Evolutionary conservation across 1,140 invertebrate genomes (phyloP).

Genomic region (Penaeus vannamei): DNA sequence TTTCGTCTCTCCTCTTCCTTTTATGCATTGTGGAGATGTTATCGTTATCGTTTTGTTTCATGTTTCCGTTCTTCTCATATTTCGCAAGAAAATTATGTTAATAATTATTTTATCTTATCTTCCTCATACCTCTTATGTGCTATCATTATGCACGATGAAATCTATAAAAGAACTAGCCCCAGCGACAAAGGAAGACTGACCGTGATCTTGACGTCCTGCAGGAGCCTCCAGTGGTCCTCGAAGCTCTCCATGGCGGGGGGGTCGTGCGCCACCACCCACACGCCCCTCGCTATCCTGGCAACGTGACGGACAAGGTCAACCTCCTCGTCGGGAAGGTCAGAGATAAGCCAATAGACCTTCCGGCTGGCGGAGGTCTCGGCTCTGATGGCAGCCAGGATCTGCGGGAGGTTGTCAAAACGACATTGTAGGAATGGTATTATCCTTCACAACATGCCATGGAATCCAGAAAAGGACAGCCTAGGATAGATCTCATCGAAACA

Average conservation of each 20-base stretch:
- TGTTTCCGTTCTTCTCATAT: too few species aligned
- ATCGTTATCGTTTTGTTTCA: too few species aligned
- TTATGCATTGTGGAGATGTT: too few species aligned
- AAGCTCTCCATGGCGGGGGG: slow-evolving; percentile 45
- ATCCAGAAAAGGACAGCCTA: too few species aligned
- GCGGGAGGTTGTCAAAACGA: background rate
- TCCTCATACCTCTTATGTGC: too few species aligned
- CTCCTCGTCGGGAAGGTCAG: slow-evolving; percentile 55
- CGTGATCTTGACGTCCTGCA: slow-evolving; percentile 52
- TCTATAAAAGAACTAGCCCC: too few species aligned
- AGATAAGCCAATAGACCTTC: slow-evolving; percentile 47
- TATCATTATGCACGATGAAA: too few species aligned
- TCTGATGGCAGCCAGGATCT: slow-evolving; percentile 47
- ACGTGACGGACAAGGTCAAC: slow-evolving; percentile 39
- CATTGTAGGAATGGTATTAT: background rate
- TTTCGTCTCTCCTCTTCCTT: background rate
- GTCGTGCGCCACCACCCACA: slow-evolving; percentile 39
- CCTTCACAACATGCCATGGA: too few species aligned
- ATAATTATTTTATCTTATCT: too few species aligned
- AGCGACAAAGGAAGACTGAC: background rate
- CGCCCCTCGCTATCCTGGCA: slow-evolving; percentile 33
- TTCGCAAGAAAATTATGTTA: too few species aligned
- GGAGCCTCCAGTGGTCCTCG: slow-evolving; percentile 51
- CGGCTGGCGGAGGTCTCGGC: slow-evolving; percentile 51
- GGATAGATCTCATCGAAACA: background rate